Conservation (phyloP, 2,113 vertebrate genomes). For the Pipra filicauda region DNA sequence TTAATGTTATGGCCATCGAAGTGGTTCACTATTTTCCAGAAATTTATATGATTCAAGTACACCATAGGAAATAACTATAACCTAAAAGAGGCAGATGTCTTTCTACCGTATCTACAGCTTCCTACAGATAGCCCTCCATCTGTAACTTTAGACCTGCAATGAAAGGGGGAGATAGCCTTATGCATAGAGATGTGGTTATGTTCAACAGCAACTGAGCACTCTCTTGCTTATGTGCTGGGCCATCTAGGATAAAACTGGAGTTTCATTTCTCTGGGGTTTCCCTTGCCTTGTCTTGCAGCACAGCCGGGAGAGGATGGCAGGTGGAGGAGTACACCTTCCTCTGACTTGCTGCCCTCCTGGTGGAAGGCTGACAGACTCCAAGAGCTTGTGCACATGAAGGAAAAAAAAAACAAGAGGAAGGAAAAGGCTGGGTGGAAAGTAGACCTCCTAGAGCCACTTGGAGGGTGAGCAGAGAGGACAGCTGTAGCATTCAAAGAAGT, state of each 20-base stretch:
- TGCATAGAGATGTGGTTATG: accelerated
- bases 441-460: neutral
- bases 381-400: accelerated
- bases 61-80: neutral
- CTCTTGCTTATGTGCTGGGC: neutral
- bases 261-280: neutral
- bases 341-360: neutral
- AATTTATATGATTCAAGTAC: neutral
- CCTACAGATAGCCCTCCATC: neutral
- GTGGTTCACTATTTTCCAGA: neutral
- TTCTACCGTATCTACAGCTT: neutral
- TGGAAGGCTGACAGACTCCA: neutral
- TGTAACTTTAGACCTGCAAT: neutral
- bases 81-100: neutral
- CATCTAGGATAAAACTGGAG: neutral
- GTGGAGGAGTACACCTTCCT: neutral
- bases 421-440: neutral
- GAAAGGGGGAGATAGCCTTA: neutral
- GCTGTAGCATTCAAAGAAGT: neutral
- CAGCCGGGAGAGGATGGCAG: neutral
- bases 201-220: neutral
- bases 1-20: neutral
- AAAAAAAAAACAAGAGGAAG: neutral
- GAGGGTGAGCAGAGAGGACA: neutral
- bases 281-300: neutral